Base-by-base conservation (phyloP, 2,888 invertebrate species). In the Hartigia nigra region DNA sequence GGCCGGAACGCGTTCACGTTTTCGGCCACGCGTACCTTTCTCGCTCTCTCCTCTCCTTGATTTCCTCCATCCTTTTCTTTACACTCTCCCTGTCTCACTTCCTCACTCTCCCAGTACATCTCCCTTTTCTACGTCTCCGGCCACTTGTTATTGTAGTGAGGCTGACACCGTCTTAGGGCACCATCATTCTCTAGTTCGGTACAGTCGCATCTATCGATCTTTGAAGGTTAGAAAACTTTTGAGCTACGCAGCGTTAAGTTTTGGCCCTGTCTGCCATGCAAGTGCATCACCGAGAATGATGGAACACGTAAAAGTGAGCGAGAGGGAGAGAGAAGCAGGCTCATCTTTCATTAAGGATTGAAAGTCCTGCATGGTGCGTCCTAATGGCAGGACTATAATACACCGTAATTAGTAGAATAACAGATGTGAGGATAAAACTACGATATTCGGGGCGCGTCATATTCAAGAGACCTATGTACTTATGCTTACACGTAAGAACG, bases 1-100 rank as follows among this genome's bases (percentile, higher is more conserved):
- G 55, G 14, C 55, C 55, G 55, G 55, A 31, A 72, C 72, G 72
- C 34, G 72, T 32, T 72, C 31, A 72, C 72, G 72, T 72, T 72
- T 31, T 32, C 34, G 31, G 72, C 31, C 72, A 72, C 72, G 31
- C 72, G 31, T 31, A 35, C 72, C 31, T 72, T 72, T 72, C 31
- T 34, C 31, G 31, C 72, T 72, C 31, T 34, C 31, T 72, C 72
- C n/a, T 34, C 72, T 72, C 23, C 72, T 14, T 72, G 31, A 12
- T 72, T 34, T 34, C n/a, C 31, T 72, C 72, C 72, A 35, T 72
- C 72, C 12, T 34, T 72, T 72, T 72, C 34, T 72, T 34, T 72
- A 31, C 72, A 72, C 72, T 31, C 34, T 72, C 12, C 72, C 31
- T 32, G 72, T 34, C 72, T 31, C 72, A 11, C 31, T 32, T 14